A percentile compares a stretch with the other conserved stretches of the same genome.
These are phyloP conservation scores for Napeogenes inachia DNA, from an alignment of 2,888 invertebrate genomes.

Conservation along the genomic window DNA sequence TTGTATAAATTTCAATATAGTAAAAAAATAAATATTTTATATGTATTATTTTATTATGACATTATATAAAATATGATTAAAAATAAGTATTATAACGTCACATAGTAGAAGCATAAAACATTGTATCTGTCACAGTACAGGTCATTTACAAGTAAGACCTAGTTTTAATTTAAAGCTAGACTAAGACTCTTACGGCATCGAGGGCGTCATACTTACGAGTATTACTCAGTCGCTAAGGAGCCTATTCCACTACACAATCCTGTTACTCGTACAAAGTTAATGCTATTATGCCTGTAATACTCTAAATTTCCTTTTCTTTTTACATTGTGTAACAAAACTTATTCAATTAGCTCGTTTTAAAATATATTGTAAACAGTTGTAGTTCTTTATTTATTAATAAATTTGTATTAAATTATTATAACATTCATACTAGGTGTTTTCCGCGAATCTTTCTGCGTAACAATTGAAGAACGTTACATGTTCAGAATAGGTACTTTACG, in stretches of 20 bases:
- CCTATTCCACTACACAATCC: slow-evolving; percentile 63
- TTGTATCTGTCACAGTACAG: slow-evolving; percentile 1
- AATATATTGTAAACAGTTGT: background rate
- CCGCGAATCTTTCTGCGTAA: too few species aligned
- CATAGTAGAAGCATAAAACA: background rate
- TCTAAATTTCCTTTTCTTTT: slow-evolving; percentile 20
- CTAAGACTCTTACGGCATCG: slow-evolving; percentile 65
- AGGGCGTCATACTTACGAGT: slow-evolving; percentile 63
- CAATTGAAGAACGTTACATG: too few species aligned
- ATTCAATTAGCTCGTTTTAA: slow-evolving; percentile 17
- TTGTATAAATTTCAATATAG: too few species aligned
- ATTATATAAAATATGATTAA: background rate
- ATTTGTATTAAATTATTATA: too few species aligned
- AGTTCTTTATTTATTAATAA: too few species aligned
- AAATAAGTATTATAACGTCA: background rate
- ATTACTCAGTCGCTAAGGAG: slow-evolving; percentile 67
- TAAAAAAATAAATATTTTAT: too few species aligned
- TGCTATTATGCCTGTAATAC: slow-evolving; percentile 39
- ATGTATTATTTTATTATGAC: too few species aligned
- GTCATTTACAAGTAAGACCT: slow-evolving; percentile 37
- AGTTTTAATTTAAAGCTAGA: slow-evolving; percentile 40
- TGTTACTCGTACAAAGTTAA: slow-evolving; percentile 49
- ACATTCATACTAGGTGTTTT: too few species aligned
- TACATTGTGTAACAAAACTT: slow-evolving; percentile 24
- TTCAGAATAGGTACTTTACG: too few species aligned